Conservation (phyloP, 2,888 invertebrate genomes). For the Heliconius aoede region DNA sequence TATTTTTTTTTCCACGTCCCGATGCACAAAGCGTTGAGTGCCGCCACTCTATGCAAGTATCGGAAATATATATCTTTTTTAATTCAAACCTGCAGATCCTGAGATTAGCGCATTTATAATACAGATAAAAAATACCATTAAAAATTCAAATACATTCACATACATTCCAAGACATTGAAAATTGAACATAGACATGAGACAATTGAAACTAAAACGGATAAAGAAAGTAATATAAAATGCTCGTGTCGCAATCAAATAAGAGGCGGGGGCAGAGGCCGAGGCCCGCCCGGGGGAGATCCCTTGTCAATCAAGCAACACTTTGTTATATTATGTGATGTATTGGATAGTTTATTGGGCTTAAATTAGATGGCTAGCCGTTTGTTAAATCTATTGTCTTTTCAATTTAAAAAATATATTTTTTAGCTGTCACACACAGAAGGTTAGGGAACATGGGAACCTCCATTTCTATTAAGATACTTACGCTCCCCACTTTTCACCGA, state of each 20-base stretch:
- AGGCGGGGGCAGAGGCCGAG: slow-evolving; percentile 43
- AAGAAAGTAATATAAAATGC: slow-evolving; percentile 46
- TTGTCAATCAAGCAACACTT: slow-evolving; percentile 51
- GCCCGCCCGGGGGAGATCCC: slow-evolving; percentile 44
- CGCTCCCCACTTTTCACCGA: not conserved
- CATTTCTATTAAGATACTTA: not conserved
- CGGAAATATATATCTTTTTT: no score
- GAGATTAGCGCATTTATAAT: no score
- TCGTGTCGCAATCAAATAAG: slow-evolving; percentile 48
- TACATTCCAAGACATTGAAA: not conserved
- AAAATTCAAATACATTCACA: no score
- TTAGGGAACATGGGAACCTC: not conserved
- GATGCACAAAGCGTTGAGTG: no score
- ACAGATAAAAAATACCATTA: no score
- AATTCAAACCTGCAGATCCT: no score
- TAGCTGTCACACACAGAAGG: no score
- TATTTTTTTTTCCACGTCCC: no score
- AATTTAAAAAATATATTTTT: no score
- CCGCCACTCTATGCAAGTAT: no score
- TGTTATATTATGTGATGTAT: slow-evolving; percentile 46
- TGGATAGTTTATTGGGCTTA: slow-evolving; percentile 44
- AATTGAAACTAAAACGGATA: slow-evolving; percentile 38
- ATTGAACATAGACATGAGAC: slow-evolving; percentile 7
- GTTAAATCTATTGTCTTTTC: slow-evolving; percentile 5
- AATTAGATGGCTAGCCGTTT: slow-evolving; percentile 22